Conservation (phyloP, 2,797 vertebrate genomes). For the Macroramphosus scolopax region DNA sequence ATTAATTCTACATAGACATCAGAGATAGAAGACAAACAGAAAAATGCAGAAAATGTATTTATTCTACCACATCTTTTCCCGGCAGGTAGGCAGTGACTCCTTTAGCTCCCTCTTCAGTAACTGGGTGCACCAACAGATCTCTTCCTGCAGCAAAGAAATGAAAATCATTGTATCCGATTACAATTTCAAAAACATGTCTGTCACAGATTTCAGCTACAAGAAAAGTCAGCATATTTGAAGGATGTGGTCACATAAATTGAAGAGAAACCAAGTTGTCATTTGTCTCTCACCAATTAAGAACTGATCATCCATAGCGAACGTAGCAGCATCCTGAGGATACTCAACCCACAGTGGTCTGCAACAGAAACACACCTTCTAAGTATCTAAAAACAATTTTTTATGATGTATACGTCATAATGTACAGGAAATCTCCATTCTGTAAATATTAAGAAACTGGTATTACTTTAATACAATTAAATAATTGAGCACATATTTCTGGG, state of each 20-base stretch:
- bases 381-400: no score
- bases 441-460: no score
- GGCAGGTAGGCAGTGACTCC: constrained; percentile 89
- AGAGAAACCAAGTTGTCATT: background rate
- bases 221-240: background rate
- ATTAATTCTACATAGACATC: no score
- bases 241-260: background rate
- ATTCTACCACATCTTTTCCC: constrained; percentile 83
- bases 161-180: background rate
- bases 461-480: no score
- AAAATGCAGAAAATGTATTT: background rate
- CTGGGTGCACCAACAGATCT: constrained; percentile 87
- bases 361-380: constrained; percentile 17
- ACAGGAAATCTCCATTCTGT: no score
- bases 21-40: no score
- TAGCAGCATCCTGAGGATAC: constrained; percentile 76
- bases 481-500: no score
- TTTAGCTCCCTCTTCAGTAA: constrained; percentile 84
- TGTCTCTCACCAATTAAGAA: constrained; percentile 73
- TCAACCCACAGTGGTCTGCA: constrained; percentile 80
- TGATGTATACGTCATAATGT: no score
- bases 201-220: no score
- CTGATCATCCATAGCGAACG: constrained; percentile 79
- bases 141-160: constrained; percentile 71
- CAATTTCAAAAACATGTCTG: background rate